Conservation (phyloP, 2,888 invertebrate genomes). For the Gortyna flavago region DNA sequence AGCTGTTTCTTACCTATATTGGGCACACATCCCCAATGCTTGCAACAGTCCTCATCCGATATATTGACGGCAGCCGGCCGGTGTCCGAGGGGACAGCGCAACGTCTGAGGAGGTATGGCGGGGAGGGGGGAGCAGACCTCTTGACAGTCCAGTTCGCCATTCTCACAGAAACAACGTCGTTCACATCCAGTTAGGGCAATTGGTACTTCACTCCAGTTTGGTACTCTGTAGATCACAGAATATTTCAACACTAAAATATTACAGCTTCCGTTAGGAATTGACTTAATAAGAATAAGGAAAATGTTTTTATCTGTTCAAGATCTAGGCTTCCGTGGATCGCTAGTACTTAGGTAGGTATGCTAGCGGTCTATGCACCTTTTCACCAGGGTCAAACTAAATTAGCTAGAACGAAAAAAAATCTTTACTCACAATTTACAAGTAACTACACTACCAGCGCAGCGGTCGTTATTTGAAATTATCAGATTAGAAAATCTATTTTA, state of each 20-base stretch:
- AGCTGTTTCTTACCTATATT: constrained; percentile 72
- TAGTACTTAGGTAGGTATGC: not conserved
- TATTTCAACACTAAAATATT: not conserved
- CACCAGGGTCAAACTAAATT: no score
- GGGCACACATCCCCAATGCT: constrained; percentile 92
- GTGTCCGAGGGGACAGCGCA: constrained; percentile 93
- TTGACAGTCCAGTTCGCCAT: constrained; percentile 96
- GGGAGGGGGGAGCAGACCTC: constrained; percentile 94
- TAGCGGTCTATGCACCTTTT: not conserved
- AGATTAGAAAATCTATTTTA: not conserved
- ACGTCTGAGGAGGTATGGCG: constrained; percentile 93
- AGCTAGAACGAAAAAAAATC: no score
- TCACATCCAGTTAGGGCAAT: constrained; percentile 95
- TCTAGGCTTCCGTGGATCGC: not conserved
- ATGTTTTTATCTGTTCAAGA: not conserved
- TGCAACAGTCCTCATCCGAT: constrained; percentile 95
- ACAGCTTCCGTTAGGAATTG: not conserved
- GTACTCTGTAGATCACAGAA: constrained; percentile 82
- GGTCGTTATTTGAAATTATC: not conserved
- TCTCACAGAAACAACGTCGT: constrained; percentile 96
- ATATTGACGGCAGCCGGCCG: constrained; percentile 91
- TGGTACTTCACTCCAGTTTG: constrained; percentile 96
- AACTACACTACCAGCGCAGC: not conserved
- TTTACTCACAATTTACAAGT: not conserved
- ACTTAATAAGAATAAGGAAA: not conserved